Evolutionary conservation across 1,140 invertebrate species (phyloP).

Genomic region (Potamilus streckersoni): DNA sequence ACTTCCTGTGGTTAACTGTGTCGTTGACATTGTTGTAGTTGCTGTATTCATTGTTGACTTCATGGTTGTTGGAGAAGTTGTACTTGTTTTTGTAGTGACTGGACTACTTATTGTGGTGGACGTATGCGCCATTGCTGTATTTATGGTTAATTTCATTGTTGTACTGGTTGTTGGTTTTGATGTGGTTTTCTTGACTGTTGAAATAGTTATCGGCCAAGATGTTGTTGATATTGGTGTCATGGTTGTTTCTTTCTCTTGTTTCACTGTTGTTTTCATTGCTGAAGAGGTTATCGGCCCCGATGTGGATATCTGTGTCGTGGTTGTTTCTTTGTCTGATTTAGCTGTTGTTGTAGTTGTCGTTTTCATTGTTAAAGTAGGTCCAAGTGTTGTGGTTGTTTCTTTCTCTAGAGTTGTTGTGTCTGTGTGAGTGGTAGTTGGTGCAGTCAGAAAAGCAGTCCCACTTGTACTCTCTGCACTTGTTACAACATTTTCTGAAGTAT

Average conservation of each 20-base stretch:
- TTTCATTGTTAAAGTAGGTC: not conserved
- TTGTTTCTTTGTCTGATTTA: no score
- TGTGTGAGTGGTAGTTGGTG: no score
- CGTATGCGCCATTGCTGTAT: not conserved
- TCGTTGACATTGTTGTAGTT: slow-evolving; percentile 5
- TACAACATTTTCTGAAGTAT: no score
- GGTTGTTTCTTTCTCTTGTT: no score
- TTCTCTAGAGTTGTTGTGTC: no score
- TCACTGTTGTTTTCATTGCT: not conserved
- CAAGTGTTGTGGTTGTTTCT: no score
- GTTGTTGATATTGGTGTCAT: not conserved
- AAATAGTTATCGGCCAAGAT: not conserved
- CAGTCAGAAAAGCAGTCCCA: no score
- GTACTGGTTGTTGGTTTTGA: not conserved
- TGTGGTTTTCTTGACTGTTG: not conserved
- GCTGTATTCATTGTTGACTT: not conserved
- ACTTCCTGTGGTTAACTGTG: slow-evolving; percentile 4
- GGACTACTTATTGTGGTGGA: not conserved
- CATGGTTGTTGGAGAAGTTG: slow-evolving; percentile 15
- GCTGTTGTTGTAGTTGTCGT: not conserved
- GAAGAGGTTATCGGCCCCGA: no score
- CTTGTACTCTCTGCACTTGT: no score
- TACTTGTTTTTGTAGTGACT: slow-evolving; percentile 1
- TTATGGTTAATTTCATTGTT: not conserved
- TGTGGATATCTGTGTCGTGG: no score